phyloP scores from a whole-genome alignment of 1,140 invertebrate genomes.

The Eciton burchellii region DNA sequence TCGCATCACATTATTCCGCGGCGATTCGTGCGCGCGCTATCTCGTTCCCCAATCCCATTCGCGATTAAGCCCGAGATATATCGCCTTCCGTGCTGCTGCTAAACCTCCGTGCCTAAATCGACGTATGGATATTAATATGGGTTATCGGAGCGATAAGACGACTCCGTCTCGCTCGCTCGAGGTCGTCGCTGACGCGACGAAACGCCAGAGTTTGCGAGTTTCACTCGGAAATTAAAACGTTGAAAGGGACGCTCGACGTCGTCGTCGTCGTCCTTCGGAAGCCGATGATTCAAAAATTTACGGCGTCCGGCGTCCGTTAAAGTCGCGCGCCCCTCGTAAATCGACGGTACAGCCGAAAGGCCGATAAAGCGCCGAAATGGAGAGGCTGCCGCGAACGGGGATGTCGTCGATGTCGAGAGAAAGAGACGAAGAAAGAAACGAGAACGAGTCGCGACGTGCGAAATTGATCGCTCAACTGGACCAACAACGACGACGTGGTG shows the following conservation, averaged over 20 bases:
- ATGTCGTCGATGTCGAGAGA: neutral
- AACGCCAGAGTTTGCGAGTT: neutral
- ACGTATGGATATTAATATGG: slow-evolving; percentile 60
- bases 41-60: slow-evolving; percentile 37
- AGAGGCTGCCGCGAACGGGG: slow-evolving; percentile 27
- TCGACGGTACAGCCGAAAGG: slow-evolving; percentile 45
- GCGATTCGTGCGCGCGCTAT: slow-evolving; percentile 53
- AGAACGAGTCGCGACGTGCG: neutral
- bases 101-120: slow-evolving; percentile 32
- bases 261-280: too few species aligned
- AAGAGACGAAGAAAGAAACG: neutral
- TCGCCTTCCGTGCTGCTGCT: slow-evolving; percentile 54
- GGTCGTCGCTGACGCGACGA: too few species aligned
- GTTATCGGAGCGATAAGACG: slow-evolving; percentile 46
- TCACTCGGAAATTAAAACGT: too few species aligned
- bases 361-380: slow-evolving; percentile 35
- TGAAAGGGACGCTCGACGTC: too few species aligned
- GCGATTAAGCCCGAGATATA: slow-evolving; percentile 69
- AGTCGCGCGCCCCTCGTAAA: slow-evolving; percentile 41
- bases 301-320: slow-evolving; percentile 25
- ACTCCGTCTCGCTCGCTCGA: too few species aligned
- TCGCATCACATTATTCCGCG: neutral
- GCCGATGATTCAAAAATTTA: slow-evolving; percentile 21
- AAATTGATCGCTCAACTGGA: too few species aligned
- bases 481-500: too few species aligned